Evolutionary conservation across 2,113 vertebrate species (phyloP).

Genomic region (Neofelis nebulosa): DNA sequence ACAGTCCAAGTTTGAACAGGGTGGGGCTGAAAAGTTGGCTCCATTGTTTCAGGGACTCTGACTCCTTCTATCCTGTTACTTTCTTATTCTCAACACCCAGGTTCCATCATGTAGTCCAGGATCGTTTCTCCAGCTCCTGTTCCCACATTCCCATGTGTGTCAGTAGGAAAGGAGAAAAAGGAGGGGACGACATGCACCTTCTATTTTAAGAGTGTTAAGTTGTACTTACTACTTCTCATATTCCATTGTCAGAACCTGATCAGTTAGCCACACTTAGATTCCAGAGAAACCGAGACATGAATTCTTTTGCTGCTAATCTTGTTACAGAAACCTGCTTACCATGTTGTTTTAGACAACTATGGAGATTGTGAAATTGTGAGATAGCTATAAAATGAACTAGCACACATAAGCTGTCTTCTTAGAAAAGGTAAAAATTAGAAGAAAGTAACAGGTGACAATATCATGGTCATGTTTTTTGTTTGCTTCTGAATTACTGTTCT

Average conservation of each 20-base stretch:
- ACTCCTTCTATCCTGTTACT: not conserved
- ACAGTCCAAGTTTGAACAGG: not conserved
- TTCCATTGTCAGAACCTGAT: not conserved
- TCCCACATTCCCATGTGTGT: not conserved
- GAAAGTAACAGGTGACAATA: not conserved
- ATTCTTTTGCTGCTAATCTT: not conserved
- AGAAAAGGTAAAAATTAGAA: conserved; percentile 1
- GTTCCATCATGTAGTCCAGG: not conserved
- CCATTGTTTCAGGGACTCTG: not conserved
- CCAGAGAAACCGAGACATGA: not conserved
- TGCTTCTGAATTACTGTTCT: not conserved
- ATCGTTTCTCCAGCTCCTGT: not conserved
- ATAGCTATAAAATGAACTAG: not conserved
- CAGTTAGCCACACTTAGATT: not conserved
- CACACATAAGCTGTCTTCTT: not conserved
- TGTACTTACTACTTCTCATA: not conserved
- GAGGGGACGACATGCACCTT: not conserved
- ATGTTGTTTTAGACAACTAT: conserved; percentile 18
- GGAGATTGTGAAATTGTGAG: not conserved
- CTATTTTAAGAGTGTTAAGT: not conserved
- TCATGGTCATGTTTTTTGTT: not conserved
- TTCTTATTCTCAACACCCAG: not conserved
- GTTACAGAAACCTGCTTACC: not conserved
- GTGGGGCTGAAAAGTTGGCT: not conserved
- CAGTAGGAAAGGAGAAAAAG: not conserved